phyloP scores from a whole-genome alignment of 2,888 invertebrate genomes.

The Coremacera marginata region DNA sequence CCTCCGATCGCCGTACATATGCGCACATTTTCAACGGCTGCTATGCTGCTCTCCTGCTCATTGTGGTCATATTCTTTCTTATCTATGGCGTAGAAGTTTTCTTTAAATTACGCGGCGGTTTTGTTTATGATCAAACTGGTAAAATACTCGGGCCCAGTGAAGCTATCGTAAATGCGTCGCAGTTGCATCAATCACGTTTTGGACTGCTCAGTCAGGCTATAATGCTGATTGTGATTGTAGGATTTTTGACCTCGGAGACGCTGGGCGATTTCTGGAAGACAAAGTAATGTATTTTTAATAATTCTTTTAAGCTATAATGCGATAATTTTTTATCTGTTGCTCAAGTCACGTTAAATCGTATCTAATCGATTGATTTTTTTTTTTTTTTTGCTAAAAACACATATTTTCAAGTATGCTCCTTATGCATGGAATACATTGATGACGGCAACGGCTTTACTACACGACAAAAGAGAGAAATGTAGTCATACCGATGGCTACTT shows the following conservation, averaged over 20 bases:
- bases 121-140: conserved; percentile 80
- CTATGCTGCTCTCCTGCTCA: conserved; percentile 90
- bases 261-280: conserved; percentile 94
- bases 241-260: conserved; percentile 91
- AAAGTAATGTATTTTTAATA: conserved; percentile 73
- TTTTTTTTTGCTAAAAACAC: too few relatives aligned
- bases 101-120: conserved; percentile 92
- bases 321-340: too few relatives aligned
- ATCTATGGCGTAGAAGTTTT: conserved; percentile 95
- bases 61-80: conserved; percentile 91
- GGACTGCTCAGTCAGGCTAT: conserved; percentile 91
- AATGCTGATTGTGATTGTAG: conserved; percentile 89
- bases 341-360: too few relatives aligned
- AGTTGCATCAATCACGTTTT: conserved; percentile 90
- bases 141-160: conserved; percentile 72
- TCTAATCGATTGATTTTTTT: too few relatives aligned
- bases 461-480: too few relatives aligned
- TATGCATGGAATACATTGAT: too few relatives aligned
- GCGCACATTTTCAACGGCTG: conserved; percentile 91
- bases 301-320: too few relatives aligned
- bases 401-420: too few relatives aligned
- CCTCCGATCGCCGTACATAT: conserved; percentile 71
- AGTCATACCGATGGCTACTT: too few relatives aligned
- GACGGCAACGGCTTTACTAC: too few relatives aligned
- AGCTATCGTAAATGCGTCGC: conserved; percentile 81